Base-by-base conservation (phyloP, 1,140 invertebrate species). In the Orussus abietinus region DNA sequence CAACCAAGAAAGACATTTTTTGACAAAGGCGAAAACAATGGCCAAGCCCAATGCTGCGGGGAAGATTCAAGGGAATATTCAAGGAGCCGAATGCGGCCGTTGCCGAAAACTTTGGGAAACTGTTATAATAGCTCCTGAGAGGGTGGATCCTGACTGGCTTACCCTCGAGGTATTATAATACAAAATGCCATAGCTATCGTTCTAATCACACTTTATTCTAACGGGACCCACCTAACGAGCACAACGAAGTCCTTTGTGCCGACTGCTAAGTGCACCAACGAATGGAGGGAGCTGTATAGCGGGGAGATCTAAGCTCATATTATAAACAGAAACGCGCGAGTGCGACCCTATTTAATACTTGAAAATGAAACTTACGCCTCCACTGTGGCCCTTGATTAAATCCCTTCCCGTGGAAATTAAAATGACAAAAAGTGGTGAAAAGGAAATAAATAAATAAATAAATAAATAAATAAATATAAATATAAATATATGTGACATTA, bases 191-290 rank as follows among this genome's bases (percentile, higher is more conserved):
- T 69, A 70, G 69, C 67, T 70, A 70, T 69, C 63, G 55, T 62
- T 64, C 64, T 70, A 70, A 70, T 70, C 67, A 69, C 63, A 67
- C 66, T 69, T 70, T 69, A 69, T 70, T 70, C 59, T 66, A 70
- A 70, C 64, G 61, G 62, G 62, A 60, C 52, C 59, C 64, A 56
- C 53, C 54, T 66, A 70, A 68, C 61, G 62, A 69, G 63, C 15
- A 19, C 34, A 19, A 12, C 15, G 21, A 6, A 20, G 13, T 36
- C 34, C 34, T 36, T 36, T 36, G 26, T 55, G 42, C 54, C 50
- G 50, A 57, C 55, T 55, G 49, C 49, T 46, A 52, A 53, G 57
- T 57, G 55, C 56, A 54, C 56, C 54, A 64, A 66, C 53, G 55
- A 64, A 54, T 51, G 30, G 30, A 32, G 45, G 42, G 53, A 56